Base-by-base conservation (phyloP, 30 jellyfish, hydroid and myxozoan species). In the Rhopilema esculentum region DNA sequence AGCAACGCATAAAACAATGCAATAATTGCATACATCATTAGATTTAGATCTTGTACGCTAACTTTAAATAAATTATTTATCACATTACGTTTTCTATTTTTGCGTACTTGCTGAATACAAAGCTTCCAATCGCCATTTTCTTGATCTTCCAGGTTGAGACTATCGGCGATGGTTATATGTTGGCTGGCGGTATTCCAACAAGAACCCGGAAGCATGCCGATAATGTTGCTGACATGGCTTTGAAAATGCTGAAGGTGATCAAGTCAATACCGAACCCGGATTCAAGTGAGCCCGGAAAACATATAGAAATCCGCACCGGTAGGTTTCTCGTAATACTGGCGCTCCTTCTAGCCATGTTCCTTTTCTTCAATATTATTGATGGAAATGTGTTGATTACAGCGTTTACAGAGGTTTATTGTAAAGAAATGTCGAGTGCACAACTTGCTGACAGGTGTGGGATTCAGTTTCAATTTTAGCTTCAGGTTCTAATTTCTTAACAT, bases 181-280 rank as follows among this genome's bases (percentile, higher is more conserved):
- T 87, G 24, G 96, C 82, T 23, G 85, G 96, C 27, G 96, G 96
- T 25, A 79, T 87, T 27, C 96, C 90, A 1, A 63, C 57, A 15
- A 84, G 89, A 17, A 76, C 86, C 23, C 26, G 24, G 28, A 31
- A 87, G 72, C 96, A 87, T 77, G 96, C 96, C 0, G 90, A 87
- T 28, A 68, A 87, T 87, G 96, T 87, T 25, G 90, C 96, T 25
- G 96, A 77, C 17, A 87, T 87, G 96, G 96, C 96, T 18, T 67
- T 87, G 66, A 84, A 77, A 73, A 87, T 87, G 96, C 77, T 87
- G 27, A 68, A 69, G 28, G 88, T 87, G 17, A 79, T 87, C 66
- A 61, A 68, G 70, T 76, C 96, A 4, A 69, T 87, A 4, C 90
- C 90, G 20, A 66, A 76, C 40, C 96, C 96, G 17, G 88, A 65